Evolutionary conservation across 2,888 invertebrate species (phyloP).

Genomic region (Agonopterix alstromeriana): DNA sequence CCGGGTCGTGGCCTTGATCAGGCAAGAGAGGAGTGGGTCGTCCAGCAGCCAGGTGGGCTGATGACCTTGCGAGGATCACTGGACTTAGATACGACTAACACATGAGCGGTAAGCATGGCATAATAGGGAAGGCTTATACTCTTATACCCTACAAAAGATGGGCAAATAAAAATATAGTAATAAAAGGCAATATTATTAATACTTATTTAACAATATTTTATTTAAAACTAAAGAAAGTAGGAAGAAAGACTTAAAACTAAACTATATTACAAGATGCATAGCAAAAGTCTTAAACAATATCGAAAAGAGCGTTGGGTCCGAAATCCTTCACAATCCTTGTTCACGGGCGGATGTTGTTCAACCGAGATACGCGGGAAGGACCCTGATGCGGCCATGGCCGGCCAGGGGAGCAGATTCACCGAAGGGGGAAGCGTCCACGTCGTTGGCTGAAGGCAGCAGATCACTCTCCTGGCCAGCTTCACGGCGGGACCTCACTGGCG

Average conservation of each 20-base stretch:
- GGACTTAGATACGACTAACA: no score
- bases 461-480: conserved; percentile 57
- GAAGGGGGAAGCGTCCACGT: conserved; percentile 52
- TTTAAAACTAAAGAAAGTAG: neutral
- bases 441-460: conserved; percentile 46
- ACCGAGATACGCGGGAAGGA: conserved; percentile 63
- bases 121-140: no score
- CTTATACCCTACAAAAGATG: no score
- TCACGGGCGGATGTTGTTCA: conserved; percentile 19
- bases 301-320: neutral
- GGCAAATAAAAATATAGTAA: neutral
- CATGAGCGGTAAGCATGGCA: no score
- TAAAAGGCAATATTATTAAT: neutral
- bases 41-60: no score
- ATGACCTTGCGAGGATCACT: no score
- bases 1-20: no score
- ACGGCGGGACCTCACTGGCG: conserved; percentile 36
- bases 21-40: no score
- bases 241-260: neutral
- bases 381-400: conserved; percentile 57
- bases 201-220: neutral
- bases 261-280: neutral
- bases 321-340: neutral
- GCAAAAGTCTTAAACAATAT: conserved; percentile 7
- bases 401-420: conserved; percentile 43